Evolutionary conservation across 2,888 invertebrate genomes (phyloP).

Genomic region (Cantharis flavilabris): DNA sequence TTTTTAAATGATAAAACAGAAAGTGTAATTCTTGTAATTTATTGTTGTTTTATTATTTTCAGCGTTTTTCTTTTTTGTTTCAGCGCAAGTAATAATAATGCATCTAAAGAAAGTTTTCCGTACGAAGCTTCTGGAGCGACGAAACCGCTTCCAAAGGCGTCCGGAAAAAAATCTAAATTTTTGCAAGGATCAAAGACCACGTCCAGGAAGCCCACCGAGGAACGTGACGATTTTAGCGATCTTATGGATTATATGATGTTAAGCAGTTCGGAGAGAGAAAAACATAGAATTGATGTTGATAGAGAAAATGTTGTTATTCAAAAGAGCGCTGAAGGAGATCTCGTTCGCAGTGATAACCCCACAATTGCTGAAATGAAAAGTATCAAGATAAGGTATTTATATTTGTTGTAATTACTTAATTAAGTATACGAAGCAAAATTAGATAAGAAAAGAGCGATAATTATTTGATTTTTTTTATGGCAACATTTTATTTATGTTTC

Average conservation of each 20-base stretch:
- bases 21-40: neutral
- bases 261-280: constrained; percentile 58
- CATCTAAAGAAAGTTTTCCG: constrained; percentile 52
- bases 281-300: constrained; percentile 57
- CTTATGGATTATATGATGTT: constrained; percentile 60
- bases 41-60: neutral
- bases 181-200: constrained; percentile 1
- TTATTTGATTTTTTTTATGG: neutral
- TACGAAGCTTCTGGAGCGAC: constrained; percentile 27
- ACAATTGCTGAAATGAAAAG: constrained; percentile 72
- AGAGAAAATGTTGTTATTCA: constrained; percentile 58
- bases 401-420: neutral
- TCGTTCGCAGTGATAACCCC: constrained; percentile 65
- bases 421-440: neutral
- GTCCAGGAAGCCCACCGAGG: constrained; percentile 41
- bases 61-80: neutral
- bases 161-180: constrained; percentile 3
- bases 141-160: constrained; percentile 30
- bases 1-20: neutral
- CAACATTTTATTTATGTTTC: neutral
- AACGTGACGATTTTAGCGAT: constrained; percentile 66
- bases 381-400: constrained; percentile 54
- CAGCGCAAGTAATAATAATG: constrained; percentile 51
- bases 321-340: constrained; percentile 60
- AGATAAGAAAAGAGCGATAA: neutral